phyloP scores from a whole-genome alignment of 2,888 invertebrate species.

The Tridacna gigas region DNA sequence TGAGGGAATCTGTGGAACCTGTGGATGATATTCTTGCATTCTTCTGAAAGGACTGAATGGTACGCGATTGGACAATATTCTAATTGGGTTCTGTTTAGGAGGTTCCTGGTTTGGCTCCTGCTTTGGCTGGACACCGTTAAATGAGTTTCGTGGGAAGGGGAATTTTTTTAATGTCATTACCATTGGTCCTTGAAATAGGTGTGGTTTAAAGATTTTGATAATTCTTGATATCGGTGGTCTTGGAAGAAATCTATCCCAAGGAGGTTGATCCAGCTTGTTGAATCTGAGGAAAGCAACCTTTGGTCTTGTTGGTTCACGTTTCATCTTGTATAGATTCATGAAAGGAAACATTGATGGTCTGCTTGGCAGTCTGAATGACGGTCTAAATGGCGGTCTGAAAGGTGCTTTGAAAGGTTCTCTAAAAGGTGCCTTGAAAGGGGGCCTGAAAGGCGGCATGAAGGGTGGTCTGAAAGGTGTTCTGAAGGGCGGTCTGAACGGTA shows the following conservation, averaged over 20 bases:
- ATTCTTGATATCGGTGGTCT: constrained; percentile 31
- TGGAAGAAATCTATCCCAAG: not conserved
- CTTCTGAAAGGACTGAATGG: constrained; percentile 7
- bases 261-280: constrained; percentile 14
- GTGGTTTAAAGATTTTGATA: constrained; percentile 3
- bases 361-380: not conserved
- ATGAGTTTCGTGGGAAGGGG: not conserved
- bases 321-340: constrained; percentile 33
- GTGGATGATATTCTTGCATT: constrained; percentile 42
- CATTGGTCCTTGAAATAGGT: constrained; percentile 1
- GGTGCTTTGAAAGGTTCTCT: no score
- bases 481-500: not conserved
- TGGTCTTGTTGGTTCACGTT: constrained; percentile 14
- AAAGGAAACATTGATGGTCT: constrained; percentile 34
- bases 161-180: not conserved
- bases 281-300: constrained; percentile 44
- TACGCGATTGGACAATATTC: constrained; percentile 33
- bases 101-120: not conserved
- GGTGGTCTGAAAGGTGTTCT: not conserved
- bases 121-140: not conserved
- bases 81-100: not conserved
- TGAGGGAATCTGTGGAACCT: constrained; percentile 19
- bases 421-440: no score
- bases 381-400: no score
- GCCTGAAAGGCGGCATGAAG: constrained; percentile 10